Conservation (phyloP, 2,888 invertebrate species). For the Cheilosia urbana region DNA sequence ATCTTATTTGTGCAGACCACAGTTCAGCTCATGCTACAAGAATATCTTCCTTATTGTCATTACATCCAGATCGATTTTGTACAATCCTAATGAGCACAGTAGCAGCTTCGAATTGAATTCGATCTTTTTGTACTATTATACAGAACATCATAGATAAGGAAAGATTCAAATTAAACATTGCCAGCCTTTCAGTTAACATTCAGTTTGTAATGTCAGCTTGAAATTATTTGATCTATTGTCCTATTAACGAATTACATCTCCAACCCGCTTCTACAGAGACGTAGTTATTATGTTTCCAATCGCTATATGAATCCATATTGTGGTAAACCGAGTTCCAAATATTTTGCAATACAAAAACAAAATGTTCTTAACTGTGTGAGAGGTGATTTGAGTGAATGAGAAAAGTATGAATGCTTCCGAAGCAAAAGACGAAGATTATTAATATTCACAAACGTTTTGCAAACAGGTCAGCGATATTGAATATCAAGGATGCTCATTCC, state of each 20-base stretch:
- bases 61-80: too few relatives aligned
- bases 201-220: too few relatives aligned
- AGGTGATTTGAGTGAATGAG: slow-evolving; percentile 69
- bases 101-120: too few relatives aligned
- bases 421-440: slow-evolving; percentile 74
- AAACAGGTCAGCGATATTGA: slow-evolving; percentile 74
- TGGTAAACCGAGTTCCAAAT: slow-evolving; percentile 56
- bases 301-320: neutral
- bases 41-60: too few relatives aligned
- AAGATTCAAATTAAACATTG: too few relatives aligned
- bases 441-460: slow-evolving; percentile 75
- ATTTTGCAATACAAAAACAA: slow-evolving; percentile 27
- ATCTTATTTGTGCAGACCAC: too few relatives aligned
- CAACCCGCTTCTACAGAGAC: neutral
- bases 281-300: neutral
- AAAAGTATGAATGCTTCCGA: slow-evolving; percentile 70
- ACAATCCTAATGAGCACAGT: too few relatives aligned
- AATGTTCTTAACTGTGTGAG: slow-evolving; percentile 58
- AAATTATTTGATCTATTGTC: too few relatives aligned
- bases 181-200: too few relatives aligned
- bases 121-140: too few relatives aligned
- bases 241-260: neutral
- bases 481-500: slow-evolving; percentile 70
- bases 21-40: too few relatives aligned
- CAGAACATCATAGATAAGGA: too few relatives aligned